Evolutionary conservation across 2,113 vertebrate genomes (phyloP), one percentile per base, ranked within the genome.

Genomic region (Tenrec ecaudatus): DNA sequence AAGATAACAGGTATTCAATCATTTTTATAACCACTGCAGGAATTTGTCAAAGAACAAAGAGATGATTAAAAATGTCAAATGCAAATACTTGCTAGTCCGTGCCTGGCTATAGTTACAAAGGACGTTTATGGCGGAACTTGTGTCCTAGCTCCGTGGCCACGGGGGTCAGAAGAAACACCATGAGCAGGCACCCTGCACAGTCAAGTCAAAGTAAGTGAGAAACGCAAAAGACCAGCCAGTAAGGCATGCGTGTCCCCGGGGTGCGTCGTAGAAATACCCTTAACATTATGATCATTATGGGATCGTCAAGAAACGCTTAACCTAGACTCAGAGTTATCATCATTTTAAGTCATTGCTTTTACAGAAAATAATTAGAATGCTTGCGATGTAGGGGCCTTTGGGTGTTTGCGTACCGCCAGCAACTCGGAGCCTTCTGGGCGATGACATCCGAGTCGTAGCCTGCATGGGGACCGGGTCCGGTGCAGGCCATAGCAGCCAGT

Each of bases 11-110:
- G 43, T 27, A 64, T 47, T 62, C 43, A 82, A 7, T 71, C 77
- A 19, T 84, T 90, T 86, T 92, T 38, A 57, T 76, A 80, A 86
- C 53, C 31, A 38, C 20, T 7, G 3, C 40, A 75, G 58, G 62
- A 17, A 84, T 38, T 73, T 20, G 57, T 27, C 90, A 57, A 90
- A 66, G 60, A 78, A 75, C 43, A 64, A 31, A 66, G 76, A 1
- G 33, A 86, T 22, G 43, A 69, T 83, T 94, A 84, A 0, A 81
- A 96, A 29, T 93, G 73, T 68, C 40, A 36, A 27, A 57, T 17
- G 15, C 80, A 69, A 36, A 86, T 29, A 66, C 82, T 57, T 86
- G 3, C 31, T 86, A 4, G 75, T 23, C 23, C n/a, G 85, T 85
- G 66, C 69, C 64, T 82, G 53, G 40, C n/a, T 75, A 76, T 16